Percentiles rank a stretch among this genome's conserved stretches.
These are phyloP conservation scores for Sycobia sp. DNA, from an alignment of 1,140 invertebrate species.

Conservation along the genomic window DNA sequence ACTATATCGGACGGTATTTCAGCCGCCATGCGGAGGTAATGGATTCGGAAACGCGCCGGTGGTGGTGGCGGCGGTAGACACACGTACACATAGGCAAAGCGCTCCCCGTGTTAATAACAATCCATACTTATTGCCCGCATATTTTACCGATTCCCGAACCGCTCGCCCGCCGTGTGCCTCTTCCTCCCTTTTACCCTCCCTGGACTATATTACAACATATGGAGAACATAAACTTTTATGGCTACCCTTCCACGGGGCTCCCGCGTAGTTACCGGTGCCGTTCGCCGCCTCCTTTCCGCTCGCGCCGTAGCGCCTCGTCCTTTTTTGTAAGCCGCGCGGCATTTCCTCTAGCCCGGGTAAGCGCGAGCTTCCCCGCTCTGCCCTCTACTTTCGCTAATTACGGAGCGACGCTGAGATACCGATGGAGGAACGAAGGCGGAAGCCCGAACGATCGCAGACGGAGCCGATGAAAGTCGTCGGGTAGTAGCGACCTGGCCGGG, in stretches of 20 bases:
- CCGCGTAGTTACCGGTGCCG: slow-evolving; percentile 26
- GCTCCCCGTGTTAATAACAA: slow-evolving; percentile 63
- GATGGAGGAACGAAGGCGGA: background rate
- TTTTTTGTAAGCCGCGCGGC: slow-evolving; percentile 2
- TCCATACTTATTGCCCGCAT: slow-evolving; percentile 65
- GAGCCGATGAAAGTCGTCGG: background rate
- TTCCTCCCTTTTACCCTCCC: slow-evolving; percentile 55
- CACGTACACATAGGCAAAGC: slow-evolving; percentile 7
- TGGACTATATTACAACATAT: slow-evolving; percentile 64
- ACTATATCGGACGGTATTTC: slow-evolving; percentile 63
- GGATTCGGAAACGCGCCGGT: slow-evolving; percentile 62
- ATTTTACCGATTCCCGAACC: slow-evolving; percentile 62
- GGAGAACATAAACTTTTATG: slow-evolving; percentile 64
- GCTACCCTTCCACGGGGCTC: slow-evolving; percentile 56
- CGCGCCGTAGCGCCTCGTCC: slow-evolving; percentile 5
- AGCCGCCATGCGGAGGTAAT: slow-evolving; percentile 64
- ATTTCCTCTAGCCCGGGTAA: too few relatives aligned
- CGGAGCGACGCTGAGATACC: slow-evolving; percentile 42
- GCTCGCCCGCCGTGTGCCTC: slow-evolving; percentile 56
- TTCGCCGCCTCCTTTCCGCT: slow-evolving; percentile 37
- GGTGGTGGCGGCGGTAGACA: slow-evolving; percentile 55
- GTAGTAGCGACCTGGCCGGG: too few relatives aligned
- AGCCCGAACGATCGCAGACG: background rate
- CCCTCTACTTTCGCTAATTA: slow-evolving; percentile 58
- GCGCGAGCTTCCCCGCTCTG: background rate